Conservation (phyloP, 2,888 invertebrate genomes). For the Nemurella pictetii region DNA sequence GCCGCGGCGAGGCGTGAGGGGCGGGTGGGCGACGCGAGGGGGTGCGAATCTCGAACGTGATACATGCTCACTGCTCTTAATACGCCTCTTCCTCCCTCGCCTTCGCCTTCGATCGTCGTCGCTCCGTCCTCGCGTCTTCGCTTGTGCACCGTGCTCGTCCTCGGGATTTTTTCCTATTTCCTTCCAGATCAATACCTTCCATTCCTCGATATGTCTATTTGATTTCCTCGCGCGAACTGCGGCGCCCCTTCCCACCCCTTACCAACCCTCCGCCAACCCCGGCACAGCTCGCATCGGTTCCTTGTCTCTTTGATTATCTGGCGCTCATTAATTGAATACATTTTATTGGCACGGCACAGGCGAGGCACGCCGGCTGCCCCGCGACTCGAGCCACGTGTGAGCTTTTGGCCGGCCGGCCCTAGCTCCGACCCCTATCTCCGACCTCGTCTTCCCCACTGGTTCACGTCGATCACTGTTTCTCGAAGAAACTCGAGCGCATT, state of each 20-base stretch:
- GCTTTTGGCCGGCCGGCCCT: background rate
- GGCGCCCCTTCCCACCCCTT: background rate
- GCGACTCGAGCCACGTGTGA: too few relatives aligned
- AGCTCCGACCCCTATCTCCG: background rate
- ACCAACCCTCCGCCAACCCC: background rate
- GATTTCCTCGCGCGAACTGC: background rate
- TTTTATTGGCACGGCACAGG: conserved; percentile 22
- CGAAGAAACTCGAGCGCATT: too few relatives aligned
- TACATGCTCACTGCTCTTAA: background rate
- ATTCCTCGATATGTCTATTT: conserved; percentile 12
- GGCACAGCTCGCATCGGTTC: background rate
- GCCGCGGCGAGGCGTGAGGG: background rate
- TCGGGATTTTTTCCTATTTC: background rate
- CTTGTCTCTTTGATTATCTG: conserved; percentile 25
- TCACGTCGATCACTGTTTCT: background rate
- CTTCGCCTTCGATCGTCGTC: background rate
- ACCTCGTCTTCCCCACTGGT: background rate
- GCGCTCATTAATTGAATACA: conserved; percentile 18
- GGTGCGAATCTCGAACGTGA: background rate
- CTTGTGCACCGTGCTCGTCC: background rate
- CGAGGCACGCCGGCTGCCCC: too few relatives aligned
- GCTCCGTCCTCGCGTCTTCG: background rate
- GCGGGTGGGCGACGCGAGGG: background rate
- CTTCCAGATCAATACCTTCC: conserved; percentile 17
- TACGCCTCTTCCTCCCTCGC: background rate